Evolutionary conservation across 2,797 vertebrate genomes (phyloP).

Genomic region (Enteromius thamalakanensis): DNA sequence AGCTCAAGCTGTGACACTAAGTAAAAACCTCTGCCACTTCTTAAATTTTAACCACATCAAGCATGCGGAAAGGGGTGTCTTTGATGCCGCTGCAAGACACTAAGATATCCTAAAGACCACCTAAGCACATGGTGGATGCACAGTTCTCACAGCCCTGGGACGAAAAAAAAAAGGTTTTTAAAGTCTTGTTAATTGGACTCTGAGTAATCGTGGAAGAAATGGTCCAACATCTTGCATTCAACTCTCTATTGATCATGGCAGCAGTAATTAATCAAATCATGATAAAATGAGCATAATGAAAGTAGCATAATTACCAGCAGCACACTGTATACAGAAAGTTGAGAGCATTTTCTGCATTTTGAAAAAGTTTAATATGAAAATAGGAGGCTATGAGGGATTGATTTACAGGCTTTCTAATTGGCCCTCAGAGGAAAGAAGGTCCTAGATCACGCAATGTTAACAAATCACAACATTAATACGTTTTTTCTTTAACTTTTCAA

Average conservation of each 20-base stretch:
- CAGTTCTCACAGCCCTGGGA: background rate
- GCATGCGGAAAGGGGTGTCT: constrained; percentile 57
- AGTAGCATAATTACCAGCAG: background rate
- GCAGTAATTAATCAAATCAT: constrained; percentile 2
- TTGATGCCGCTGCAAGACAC: constrained; percentile 18
- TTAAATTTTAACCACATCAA: constrained; percentile 76
- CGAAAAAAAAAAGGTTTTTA: constrained; percentile 5
- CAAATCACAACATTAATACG: background rate
- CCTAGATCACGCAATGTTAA: background rate
- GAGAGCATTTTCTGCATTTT: background rate
- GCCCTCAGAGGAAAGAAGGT: background rate
- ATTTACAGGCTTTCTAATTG: background rate
- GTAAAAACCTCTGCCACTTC: constrained; percentile 63
- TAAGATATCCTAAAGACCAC: constrained; percentile 8
- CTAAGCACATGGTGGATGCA: constrained; percentile 15
- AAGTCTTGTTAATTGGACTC: constrained; percentile 18
- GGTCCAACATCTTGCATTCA: constrained; percentile 3
- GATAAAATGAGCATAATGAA: background rate
- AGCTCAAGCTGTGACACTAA: constrained; percentile 64
- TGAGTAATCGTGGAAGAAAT: constrained; percentile 37
- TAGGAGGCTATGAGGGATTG: background rate
- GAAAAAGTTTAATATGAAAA: background rate
- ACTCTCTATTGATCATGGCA: background rate
- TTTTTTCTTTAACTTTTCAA: background rate
- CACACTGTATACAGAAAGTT: background rate